Base-by-base conservation (phyloP, 2,888 invertebrate species). In the Agriopis aurantiaria region DNA sequence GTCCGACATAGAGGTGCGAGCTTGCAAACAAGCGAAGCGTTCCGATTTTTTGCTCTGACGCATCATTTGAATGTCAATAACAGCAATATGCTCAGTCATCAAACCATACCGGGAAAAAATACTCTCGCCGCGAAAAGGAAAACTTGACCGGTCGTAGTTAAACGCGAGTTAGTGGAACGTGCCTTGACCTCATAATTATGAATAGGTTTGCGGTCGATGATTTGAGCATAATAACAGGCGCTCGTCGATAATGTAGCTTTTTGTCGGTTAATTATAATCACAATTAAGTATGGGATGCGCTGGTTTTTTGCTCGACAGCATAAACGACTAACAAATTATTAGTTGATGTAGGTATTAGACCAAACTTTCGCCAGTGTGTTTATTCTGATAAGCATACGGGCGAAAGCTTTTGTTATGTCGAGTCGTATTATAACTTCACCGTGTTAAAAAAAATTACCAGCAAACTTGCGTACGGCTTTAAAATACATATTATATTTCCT, bases 11-110 rank as follows among this genome's bases (percentile, higher is more conserved):
- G 79, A 85, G 80, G 78, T 80, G 85, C 85, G 86, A 85, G 82
- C 83, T 84, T 80, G 70, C 66, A 64, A 71, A 86, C 85, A 82
- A 85, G 83, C 82, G 81, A 84, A 86, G 82, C 85, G 86, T 87
- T 86, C 85, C 76, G 79, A 85, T 88, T 90, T 91, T 89, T 90
- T 89, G 87, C 83, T 83, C 75, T 75, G 81, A 80, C 83, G 82
- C 82, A 87, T 88, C 82, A 89, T 90, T 90, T 89, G 86, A 90
- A 89, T 91, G 85, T 85, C 87, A 85, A 90, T 89, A 91, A 88
- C 88, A 88, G 87, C 48, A 83, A 76, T 79, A 73, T 84, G 86
- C 86, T 81, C 82, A 83, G 82, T 87, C 86, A 88, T 86, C 82
- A 80, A 76, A 82, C 87, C 86, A 81, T 88, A 88, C 87, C 84